These are phyloP conservation scores for Ceratosolen solmsi DNA, from an alignment of 1,140 invertebrate genomes.

Conservation along the genomic window DNA sequence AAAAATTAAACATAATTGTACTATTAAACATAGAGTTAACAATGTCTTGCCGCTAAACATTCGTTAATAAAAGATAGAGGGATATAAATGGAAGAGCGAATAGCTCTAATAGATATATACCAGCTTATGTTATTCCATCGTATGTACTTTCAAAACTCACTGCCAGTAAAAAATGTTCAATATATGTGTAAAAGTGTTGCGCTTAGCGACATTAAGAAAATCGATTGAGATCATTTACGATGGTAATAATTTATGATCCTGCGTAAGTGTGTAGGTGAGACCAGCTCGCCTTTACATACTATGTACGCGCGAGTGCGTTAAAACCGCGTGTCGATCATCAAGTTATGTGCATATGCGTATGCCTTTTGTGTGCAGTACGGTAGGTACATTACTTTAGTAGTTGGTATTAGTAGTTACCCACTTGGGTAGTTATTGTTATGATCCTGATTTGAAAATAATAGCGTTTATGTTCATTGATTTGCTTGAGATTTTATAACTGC, in stretches of 20 bases:
- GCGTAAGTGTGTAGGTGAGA: conserved; percentile 50
- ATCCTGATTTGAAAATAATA: background rate
- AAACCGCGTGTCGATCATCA: conserved; percentile 3
- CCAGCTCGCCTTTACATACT: conserved; percentile 25
- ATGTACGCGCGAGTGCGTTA: conserved; percentile 1
- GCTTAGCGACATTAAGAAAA: conserved; percentile 52
- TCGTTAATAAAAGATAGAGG: background rate
- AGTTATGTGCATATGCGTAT: background rate
- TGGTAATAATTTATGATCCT: conserved; percentile 56
- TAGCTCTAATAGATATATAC: background rate
- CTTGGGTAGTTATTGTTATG: too few relatives aligned
- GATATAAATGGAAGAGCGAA: background rate
- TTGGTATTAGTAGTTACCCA: background rate
- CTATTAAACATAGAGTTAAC: too few relatives aligned
- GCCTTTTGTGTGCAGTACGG: background rate
- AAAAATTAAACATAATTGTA: too few relatives aligned
- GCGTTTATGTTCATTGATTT: background rate
- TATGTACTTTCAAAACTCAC: background rate
- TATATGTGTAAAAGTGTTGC: background rate
- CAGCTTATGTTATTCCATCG: background rate
- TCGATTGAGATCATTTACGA: conserved; percentile 55
- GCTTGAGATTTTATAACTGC: background rate
- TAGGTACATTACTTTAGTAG: background rate
- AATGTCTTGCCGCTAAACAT: background rate
- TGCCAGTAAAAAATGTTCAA: background rate